A percentile compares a stretch with the other conserved stretches of the same genome.
phyloP scores from a whole-genome alignment of 2,797 vertebrate genomes.

The Oceanodroma leucorhoa region DNA sequence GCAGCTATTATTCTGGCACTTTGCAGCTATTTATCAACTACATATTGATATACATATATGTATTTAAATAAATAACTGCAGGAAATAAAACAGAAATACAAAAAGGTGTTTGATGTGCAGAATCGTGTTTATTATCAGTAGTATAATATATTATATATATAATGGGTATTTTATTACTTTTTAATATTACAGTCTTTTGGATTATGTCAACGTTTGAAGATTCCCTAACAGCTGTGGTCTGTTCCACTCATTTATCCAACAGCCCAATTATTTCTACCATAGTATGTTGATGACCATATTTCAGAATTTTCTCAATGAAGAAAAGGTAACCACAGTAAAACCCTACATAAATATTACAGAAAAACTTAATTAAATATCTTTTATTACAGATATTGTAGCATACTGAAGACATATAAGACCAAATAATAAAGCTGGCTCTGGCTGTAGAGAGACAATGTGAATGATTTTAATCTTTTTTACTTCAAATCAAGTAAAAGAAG shows the following conservation, averaged over 20 bases:
- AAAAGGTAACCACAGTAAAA: neutral
- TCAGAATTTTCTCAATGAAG: neutral
- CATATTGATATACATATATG: too few species aligned
- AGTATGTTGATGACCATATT: neutral
- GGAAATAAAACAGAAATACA: neutral
- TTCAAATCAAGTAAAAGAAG: neutral
- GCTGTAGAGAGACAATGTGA: fast-evolving
- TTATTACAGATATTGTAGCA: neutral
- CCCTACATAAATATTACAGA: fast-evolving
- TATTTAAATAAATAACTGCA: neutral
- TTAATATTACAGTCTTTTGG: neutral
- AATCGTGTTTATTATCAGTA: neutral
- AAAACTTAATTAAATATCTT: neutral
- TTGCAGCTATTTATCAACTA: neutral
- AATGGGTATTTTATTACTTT: neutral
- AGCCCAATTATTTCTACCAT: neutral
- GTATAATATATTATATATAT: neutral
- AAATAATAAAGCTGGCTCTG: neutral
- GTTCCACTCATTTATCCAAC: neutral
- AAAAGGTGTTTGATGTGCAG: neutral
- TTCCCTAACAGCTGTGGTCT: fast-evolving
- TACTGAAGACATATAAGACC: neutral
- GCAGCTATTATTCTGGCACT: neutral
- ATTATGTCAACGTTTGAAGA: neutral
- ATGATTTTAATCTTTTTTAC: neutral